Conservation (phyloP, 1,140 invertebrate species). For the Caerostris darwini region DNA sequence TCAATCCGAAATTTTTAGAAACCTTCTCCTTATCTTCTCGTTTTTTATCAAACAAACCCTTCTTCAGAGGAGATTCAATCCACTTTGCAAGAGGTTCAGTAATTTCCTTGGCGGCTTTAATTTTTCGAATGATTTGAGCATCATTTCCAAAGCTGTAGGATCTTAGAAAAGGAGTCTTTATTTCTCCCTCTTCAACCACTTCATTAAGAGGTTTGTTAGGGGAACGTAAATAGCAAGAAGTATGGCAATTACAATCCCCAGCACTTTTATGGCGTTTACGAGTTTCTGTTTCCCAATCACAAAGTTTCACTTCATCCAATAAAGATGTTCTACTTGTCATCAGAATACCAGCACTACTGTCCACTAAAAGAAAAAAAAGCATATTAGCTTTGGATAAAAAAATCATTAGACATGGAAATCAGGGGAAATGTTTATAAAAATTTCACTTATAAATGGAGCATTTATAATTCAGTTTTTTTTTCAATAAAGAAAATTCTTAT, state of each 20-base stretch:
- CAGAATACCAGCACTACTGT: slow-evolving; percentile 85
- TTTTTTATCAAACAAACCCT: slow-evolving; percentile 66
- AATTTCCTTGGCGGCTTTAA: slow-evolving; percentile 79
- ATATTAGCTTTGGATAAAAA: too few relatives aligned
- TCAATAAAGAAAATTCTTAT: too few relatives aligned
- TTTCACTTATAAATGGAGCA: too few relatives aligned
- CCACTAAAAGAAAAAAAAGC: slow-evolving; percentile 81
- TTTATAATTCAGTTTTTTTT: too few relatives aligned
- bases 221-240: neutral
- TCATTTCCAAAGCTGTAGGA: slow-evolving; percentile 90
- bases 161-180: slow-evolving; percentile 77
- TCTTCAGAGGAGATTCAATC: slow-evolving; percentile 70
- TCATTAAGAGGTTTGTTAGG: slow-evolving; percentile 54
- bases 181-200: slow-evolving; percentile 4
- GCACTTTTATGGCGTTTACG: slow-evolving; percentile 81
- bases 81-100: slow-evolving; percentile 37
- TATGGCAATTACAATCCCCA: slow-evolving; percentile 72
- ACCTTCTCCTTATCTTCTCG: slow-evolving; percentile 37
- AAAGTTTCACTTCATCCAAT: neutral
- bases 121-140: slow-evolving; percentile 88
- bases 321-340: slow-evolving; percentile 83
- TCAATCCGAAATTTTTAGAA: slow-evolving; percentile 66
- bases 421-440: neutral
- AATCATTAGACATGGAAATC: neutral
- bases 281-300: slow-evolving; percentile 78